phyloP scores from a whole-genome alignment of 2,113 vertebrate species.

The Leptocoma aspasia region DNA sequence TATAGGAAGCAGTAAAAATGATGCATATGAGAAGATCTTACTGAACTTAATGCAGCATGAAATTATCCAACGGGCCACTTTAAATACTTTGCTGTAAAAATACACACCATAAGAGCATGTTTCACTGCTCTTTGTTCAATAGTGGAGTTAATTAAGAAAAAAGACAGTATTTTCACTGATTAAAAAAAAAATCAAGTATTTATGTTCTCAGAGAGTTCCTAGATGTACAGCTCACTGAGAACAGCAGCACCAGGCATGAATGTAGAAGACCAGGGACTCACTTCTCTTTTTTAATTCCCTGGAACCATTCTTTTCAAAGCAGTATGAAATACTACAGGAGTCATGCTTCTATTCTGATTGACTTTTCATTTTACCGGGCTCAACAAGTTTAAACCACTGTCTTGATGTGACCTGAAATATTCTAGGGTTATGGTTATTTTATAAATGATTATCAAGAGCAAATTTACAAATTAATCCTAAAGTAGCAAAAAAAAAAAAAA shows the following conservation, averaged over 20 bases:
- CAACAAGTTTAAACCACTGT: background rate
- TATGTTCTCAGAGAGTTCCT: background rate
- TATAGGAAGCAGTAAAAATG: constrained; percentile 67
- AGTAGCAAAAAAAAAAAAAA: background rate
- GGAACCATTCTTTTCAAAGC: background rate
- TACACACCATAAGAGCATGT: constrained; percentile 44
- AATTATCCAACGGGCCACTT: constrained; percentile 56
- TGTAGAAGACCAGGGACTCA: background rate
- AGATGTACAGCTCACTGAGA: background rate
- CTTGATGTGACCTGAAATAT: background rate
- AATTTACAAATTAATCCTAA: constrained; percentile 60
- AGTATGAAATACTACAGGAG: background rate
- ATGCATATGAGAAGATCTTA: constrained; percentile 41
- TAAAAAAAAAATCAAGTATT: background rate
- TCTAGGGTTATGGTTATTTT: constrained; percentile 8
- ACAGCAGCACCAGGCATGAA: background rate
- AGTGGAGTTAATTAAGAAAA: constrained; percentile 5
- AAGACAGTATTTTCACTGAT: background rate
- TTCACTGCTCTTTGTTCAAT: constrained; percentile 42
- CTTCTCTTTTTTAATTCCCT: background rate
- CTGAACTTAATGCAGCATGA: constrained; percentile 63
- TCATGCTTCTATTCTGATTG: background rate
- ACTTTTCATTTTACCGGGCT: constrained; percentile 3
- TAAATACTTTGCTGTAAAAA: constrained; percentile 61
- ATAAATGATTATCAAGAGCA: constrained; percentile 46